Evolutionary conservation across 2,797 vertebrate species (phyloP).

Genomic region (Amniataba percoides): DNA sequence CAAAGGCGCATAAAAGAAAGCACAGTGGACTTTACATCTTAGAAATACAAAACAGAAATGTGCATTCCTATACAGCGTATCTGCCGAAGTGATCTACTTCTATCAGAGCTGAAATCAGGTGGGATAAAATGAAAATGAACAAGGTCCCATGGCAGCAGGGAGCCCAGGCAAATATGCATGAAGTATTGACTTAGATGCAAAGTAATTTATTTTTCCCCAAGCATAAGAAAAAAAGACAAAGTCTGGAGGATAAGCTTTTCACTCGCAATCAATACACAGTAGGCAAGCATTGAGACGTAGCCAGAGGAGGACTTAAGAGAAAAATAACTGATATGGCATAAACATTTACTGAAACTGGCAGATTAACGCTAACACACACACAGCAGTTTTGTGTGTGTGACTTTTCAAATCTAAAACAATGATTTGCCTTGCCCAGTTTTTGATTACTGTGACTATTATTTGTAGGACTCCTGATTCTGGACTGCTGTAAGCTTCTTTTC

Average conservation of each 20-base stretch:
- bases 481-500: background rate
- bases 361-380: background rate
- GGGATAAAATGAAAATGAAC: conserved; percentile 26
- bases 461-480: background rate
- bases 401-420: background rate
- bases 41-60: conserved; percentile 17
- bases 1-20: conserved; percentile 19
- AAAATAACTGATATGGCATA: conserved; percentile 24
- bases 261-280: conserved; percentile 19
- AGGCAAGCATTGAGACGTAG: conserved; percentile 10
- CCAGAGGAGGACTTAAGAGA: conserved; percentile 34
- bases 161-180: conserved; percentile 33
- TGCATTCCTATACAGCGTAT: background rate
- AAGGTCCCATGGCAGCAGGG: conserved; percentile 24
- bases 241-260: conserved; percentile 29
- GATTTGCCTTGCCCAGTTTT: background rate
- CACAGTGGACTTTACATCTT: background rate
- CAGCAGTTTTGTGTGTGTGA: conserved; percentile 11
- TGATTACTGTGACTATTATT: background rate
- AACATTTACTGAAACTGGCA: conserved; percentile 17
- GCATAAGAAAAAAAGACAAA: background rate
- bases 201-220: conserved; percentile 45
- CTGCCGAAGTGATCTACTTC: conserved; percentile 25
- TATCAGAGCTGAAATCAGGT: conserved; percentile 18
- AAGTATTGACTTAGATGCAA: conserved; percentile 37